These are phyloP conservation scores for Orgyia antiqua DNA, from an alignment of 2,888 invertebrate species.

Conservation along the genomic window DNA sequence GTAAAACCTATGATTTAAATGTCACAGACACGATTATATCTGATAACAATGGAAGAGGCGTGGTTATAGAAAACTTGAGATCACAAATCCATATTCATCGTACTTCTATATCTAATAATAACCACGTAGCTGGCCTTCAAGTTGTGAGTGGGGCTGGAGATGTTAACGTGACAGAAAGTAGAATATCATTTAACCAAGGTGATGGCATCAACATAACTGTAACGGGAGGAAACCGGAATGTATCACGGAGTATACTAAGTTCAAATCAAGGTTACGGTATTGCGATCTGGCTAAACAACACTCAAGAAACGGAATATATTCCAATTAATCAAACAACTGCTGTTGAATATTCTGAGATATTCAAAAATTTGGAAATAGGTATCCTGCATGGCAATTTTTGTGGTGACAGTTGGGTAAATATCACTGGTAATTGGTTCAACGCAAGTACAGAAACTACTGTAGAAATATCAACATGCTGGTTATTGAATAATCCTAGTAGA, in stretches of 20 bases:
- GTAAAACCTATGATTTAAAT: constrained; percentile 91
- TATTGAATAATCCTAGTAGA: constrained; percentile 65
- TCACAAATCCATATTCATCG: constrained; percentile 92
- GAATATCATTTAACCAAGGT: constrained; percentile 93
- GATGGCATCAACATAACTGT: constrained; percentile 98
- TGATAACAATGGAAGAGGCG: constrained; percentile 96
- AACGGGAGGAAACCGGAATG: constrained; percentile 94
- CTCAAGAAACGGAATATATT: constrained; percentile 85
- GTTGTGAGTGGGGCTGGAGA: constrained; percentile 95
- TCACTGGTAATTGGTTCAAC: constrained; percentile 94
- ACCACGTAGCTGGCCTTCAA: constrained; percentile 93
- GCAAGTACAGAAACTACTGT: constrained; percentile 87
- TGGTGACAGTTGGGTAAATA: constrained; percentile 88
- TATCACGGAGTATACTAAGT: constrained; percentile 90
- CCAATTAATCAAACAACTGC: constrained; percentile 91
- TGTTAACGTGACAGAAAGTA: constrained; percentile 93
- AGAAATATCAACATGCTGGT: constrained; percentile 91
- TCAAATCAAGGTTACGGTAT: constrained; percentile 94
- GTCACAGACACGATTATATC: constrained; percentile 90
- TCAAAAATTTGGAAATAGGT: constrained; percentile 92
- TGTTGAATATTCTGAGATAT: constrained; percentile 91
- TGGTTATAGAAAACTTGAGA: constrained; percentile 93
- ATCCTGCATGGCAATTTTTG: constrained; percentile 96
- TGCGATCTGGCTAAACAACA: constrained; percentile 94
- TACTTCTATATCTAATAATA: constrained; percentile 90